Conservation (phyloP, 2,113 vertebrate species). For the zebrafish (Danio rerio) region GRCz12tu NC_133186.1:2996001-2996500, state of each 20-base stretch:
- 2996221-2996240: conserved; percentile 43
- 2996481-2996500: too few relatives aligned
- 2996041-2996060: background rate
- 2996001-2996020: background rate
- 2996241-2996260: conserved; percentile 38
- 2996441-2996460: too few relatives aligned
- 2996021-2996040: background rate
- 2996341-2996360: background rate
- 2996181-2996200: conserved; percentile 48
- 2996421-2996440: too few relatives aligned
- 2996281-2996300: conserved; percentile 21
- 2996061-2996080: conserved; percentile 18
- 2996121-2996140: conserved; percentile 46
- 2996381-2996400: conserved; percentile 4
- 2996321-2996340: conserved; percentile 21
- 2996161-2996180: conserved; percentile 47
- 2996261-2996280: background rate
- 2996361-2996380: background rate
- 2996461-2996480: too few relatives aligned
- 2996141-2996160: conserved; percentile 30
- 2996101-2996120: conserved; percentile 34
- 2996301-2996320: conserved; percentile 1
- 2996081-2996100: background rate
- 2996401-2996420: conserved; percentile 1
- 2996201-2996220: conserved; percentile 49